Base-by-base conservation (phyloP, 2,797 vertebrate genomes). In the Vireo griseus region DNA sequence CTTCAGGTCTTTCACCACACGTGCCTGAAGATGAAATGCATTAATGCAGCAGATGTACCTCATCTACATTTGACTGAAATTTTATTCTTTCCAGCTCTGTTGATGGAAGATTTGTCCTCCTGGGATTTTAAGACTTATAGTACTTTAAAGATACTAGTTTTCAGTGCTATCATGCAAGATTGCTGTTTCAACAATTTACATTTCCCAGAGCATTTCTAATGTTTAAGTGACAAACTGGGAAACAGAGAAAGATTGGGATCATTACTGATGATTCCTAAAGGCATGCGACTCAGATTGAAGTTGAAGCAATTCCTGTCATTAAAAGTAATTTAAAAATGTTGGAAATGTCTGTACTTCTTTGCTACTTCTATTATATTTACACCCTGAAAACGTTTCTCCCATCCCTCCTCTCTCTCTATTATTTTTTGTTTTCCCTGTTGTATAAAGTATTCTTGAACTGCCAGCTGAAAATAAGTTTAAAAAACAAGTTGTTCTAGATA, bases 321-420 rank as follows among this genome's bases (percentile, higher is more conserved):
- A 95, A 97, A 97, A 91, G 69, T 44, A 0, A 21, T 94, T 94
- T 51, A 0, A 62, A 95, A 93, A 72, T 83, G 13, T 75, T 88
- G 87, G n/a, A 82, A 88, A 91, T 94, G 94, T 95, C 75, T 96
- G 76, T 87, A 86, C 48, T 91, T 93, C 54, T 95, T 94, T 96
- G 58, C 42, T 91, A 65, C 19, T 72, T 78, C 62, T 88, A 37
- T 51, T 67, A 4, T 65, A 83, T 86, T 88, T 89, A 59, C 8
- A 35, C 13, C 16, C 16, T 17, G 39, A 11, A 50, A 54, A 63
- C 74, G 12, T 72, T 86, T 79, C 33, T 83, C 8, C 37, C 39
- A 88, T 90, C 24, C 20, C 28, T 88, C 12, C 7, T 88, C 37
- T 72, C 51, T 74, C 29, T 33, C 13, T 51, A 16, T 37, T 59